Evolutionary conservation across 2,797 vertebrate genomes (phyloP).

Genomic region (Smutsia gigantea): DNA sequence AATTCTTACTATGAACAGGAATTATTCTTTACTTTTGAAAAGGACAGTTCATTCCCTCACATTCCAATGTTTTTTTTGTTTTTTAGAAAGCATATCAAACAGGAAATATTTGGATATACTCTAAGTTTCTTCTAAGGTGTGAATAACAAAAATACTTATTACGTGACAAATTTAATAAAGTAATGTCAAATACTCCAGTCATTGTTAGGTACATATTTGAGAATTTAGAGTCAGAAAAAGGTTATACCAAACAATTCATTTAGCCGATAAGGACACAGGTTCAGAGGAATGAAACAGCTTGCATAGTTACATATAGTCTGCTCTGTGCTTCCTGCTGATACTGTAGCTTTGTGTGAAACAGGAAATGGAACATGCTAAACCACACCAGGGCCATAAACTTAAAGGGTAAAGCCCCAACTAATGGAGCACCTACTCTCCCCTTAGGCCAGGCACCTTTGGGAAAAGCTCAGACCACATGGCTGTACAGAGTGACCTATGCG

Average conservation of each 20-base stretch:
- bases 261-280: not conserved
- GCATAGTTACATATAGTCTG: not conserved
- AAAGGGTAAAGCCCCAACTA: not conserved
- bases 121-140: not conserved
- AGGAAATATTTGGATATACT: not conserved
- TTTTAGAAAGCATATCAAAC: not conserved
- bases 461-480: not conserved
- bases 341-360: not conserved
- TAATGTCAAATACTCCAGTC: not conserved
- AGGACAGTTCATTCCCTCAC: constrained; percentile 23
- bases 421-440: not conserved
- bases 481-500: rapidly evolving
- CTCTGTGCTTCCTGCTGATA: not conserved
- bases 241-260: not conserved
- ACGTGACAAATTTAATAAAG: not conserved
- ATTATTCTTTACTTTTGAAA: constrained; percentile 59
- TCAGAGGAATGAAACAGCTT: not conserved
- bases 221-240: not conserved
- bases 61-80: not conserved
- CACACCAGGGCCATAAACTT: too few relatives aligned
- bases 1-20: not conserved
- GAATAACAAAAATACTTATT: not conserved
- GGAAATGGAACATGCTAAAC: not conserved
- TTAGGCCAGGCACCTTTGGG: not conserved
- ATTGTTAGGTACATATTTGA: not conserved